A percentile compares a stretch with the other conserved stretches of the same genome.
Evolutionary conservation across 2,113 vertebrate species (phyloP).

Genomic region (Gymnobelideus leadbeateri): DNA sequence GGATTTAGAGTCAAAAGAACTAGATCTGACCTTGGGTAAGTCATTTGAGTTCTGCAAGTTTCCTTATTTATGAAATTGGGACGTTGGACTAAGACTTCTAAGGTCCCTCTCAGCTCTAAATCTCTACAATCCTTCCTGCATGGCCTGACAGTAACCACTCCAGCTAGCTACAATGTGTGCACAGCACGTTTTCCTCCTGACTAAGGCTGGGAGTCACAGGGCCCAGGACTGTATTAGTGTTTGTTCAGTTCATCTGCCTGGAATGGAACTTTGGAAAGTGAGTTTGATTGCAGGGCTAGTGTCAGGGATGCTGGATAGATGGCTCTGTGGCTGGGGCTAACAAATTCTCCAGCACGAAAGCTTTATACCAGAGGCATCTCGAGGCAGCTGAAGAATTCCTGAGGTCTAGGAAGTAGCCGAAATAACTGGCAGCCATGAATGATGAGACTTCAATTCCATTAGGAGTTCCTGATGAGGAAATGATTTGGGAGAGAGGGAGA

Average conservation of each 20-base stretch:
- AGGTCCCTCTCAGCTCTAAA: not conserved
- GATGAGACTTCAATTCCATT: conserved; percentile 16
- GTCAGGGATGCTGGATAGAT: not conserved
- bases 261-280: not conserved
- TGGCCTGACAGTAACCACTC: not conserved
- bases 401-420: not conserved
- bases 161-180: not conserved
- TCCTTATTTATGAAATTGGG: not conserved
- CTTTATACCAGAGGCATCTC: not conserved
- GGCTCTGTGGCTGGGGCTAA: not conserved
- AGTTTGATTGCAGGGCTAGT: not conserved
- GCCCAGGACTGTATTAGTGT: not conserved
- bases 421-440: not conserved
- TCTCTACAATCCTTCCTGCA: not conserved
- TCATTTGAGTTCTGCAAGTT: not conserved
- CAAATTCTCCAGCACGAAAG: not conserved
- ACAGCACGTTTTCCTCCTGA: not conserved
- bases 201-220: not conserved
- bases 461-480: not conserved
- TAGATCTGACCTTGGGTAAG: not conserved
- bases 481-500: not conserved
- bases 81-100: not conserved
- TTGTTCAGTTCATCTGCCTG: not conserved
- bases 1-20: not conserved
- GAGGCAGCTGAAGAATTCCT: not conserved